phyloP scores from a whole-genome alignment of 1,140 invertebrate species.

The Phthorimaea operculella region DNA sequence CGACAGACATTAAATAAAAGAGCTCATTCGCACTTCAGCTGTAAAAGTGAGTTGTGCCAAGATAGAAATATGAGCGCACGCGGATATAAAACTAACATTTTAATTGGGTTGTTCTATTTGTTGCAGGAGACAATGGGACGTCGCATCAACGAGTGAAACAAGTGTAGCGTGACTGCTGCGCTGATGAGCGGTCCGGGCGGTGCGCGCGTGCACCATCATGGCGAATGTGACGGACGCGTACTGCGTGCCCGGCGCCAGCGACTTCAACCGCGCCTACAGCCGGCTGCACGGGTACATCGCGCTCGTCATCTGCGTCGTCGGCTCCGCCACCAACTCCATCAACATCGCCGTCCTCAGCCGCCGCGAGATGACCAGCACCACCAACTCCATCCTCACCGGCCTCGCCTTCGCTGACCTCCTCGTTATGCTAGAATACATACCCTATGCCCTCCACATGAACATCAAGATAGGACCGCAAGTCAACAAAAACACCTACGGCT shows the following conservation, averaged over 20 bases:
- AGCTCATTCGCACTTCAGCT: neutral
- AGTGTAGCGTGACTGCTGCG: conserved; percentile 11
- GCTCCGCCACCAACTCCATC: conserved; percentile 90
- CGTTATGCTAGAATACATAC: conserved; percentile 94
- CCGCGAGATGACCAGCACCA: conserved; percentile 87
- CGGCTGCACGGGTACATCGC: conserved; percentile 65
- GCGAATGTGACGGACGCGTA: conserved; percentile 52
- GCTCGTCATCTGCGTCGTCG: conserved; percentile 85
- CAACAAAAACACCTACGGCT: conserved; percentile 76
- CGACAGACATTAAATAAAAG: neutral
- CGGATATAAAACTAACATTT: neutral
- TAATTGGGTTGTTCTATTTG: neutral
- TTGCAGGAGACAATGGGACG: neutral
- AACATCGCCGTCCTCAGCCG: conserved; percentile 96
- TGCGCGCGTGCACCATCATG: conserved; percentile 31
- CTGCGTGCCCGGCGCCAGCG: conserved; percentile 58
- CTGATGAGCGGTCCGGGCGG: conserved; percentile 35
- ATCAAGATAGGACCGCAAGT: conserved; percentile 71
- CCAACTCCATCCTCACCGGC: conserved; percentile 86
- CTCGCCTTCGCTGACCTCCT: conserved; percentile 92
- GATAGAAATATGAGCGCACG: neutral
- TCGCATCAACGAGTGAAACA: neutral
- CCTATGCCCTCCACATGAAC: conserved; percentile 85
- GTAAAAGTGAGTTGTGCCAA: neutral
- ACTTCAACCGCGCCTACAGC: conserved; percentile 61